Conservation (phyloP, 2,113 vertebrate genomes). For the Oryzias javanicus region DNA sequence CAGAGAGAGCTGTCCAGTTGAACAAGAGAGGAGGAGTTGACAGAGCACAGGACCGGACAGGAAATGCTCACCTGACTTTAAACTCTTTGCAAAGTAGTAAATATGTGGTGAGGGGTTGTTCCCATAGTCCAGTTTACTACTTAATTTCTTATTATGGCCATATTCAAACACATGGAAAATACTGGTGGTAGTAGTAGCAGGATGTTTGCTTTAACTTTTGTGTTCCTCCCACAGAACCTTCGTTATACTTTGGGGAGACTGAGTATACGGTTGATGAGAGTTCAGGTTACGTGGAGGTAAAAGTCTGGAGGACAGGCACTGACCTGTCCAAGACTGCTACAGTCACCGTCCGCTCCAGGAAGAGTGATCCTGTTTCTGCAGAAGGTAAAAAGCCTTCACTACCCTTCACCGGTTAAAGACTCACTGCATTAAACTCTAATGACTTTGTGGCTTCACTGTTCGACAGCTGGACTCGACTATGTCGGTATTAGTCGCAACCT, state of each 20-base stretch:
- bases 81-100: slow-evolving; percentile 8
- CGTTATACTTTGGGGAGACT: slow-evolving; percentile 78
- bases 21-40: slow-evolving; percentile 33
- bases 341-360: slow-evolving; percentile 79
- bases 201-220: neutral
- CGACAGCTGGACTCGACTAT: slow-evolving; percentile 83
- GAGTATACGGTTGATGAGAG: slow-evolving; percentile 81
- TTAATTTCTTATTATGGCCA: neutral
- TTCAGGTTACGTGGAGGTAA: slow-evolving; percentile 79
- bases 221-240: slow-evolving; percentile 71
- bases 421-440: neutral
- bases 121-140: too few relatives aligned
- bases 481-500: slow-evolving; percentile 82
- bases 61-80: slow-evolving; percentile 32
- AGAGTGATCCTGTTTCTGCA: slow-evolving; percentile 79
- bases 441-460: slow-evolving; percentile 2
- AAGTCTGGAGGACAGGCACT: slow-evolving; percentile 83
- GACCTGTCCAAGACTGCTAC: slow-evolving; percentile 84
- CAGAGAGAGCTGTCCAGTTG: slow-evolving; percentile 56
- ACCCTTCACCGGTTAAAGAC: neutral
- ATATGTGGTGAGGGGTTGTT: neutral
- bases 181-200: neutral
- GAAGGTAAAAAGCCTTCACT: slow-evolving; percentile 71
- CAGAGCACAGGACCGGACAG: slow-evolving; percentile 42
- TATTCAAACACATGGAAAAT: slow-evolving; percentile 1